Base-by-base conservation (phyloP, 2,797 vertebrate genomes). In the Pterois miles region DNA sequence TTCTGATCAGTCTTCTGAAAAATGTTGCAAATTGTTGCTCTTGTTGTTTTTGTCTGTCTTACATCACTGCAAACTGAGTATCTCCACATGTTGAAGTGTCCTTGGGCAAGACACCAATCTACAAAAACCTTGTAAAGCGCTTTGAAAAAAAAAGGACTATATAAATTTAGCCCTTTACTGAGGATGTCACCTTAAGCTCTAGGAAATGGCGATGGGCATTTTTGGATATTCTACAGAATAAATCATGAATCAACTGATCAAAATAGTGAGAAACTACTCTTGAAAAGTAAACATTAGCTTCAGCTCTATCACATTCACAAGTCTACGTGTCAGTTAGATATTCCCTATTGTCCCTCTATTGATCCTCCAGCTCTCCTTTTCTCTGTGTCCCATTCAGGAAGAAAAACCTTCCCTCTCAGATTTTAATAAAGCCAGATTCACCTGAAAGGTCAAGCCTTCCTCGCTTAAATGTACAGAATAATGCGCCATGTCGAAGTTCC, bases 341-440 rank as follows among this genome's bases (percentile, higher is more conserved):
- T 79, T 66, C 70, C 27, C 52, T 14, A 10, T 33, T 75, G 50
- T 52, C 23, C 22, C 23, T 74, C 22, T 40, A 43, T 53, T 76
- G 71, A 59, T 58, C 60, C 40, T 40, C n/a, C 11, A 14, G 72
- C 22, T 46, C 60, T 68, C 18, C 20, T 27, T 48, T 34, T 66
- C 36, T 40, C n/a, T 20, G 33, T 52, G 50, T 50, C 67, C 64
- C 43, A 65, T 67, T 87, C 60, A 83, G 58, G 13, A 25, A 69
- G 57, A 83, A 50, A 58, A 57, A 82, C 68, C 81, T 76, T 52
- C 33, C 31, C 56, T 71, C 29, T 79, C 14, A 50, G 48, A 68
- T 60, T 75, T 72, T 56, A 69, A 87, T 76, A 88, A 86, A 88
- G 82, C 68, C 31, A 46, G 54, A 66, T 56, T 64, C 77, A 70